These are phyloP conservation scores for Alaudala cheleensis DNA, from an alignment of 2,113 vertebrate species.

Conservation along the genomic window DNA sequence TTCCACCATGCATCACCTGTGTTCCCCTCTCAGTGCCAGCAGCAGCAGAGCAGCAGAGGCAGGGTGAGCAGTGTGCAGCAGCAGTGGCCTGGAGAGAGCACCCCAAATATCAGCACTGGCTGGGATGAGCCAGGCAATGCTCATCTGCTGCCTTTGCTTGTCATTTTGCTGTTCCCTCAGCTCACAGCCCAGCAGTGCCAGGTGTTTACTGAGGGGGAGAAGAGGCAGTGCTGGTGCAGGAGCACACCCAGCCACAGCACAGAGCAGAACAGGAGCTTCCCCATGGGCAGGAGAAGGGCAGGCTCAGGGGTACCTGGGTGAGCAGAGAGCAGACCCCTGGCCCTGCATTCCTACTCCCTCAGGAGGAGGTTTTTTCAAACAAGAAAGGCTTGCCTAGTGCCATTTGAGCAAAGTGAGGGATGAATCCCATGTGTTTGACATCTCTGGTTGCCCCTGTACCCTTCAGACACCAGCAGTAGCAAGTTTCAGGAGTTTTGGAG, in stretches of 20 bases:
- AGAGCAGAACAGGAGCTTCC: neutral
- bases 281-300: neutral
- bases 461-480: fast-evolving
- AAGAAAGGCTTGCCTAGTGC: neutral
- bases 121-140: neutral
- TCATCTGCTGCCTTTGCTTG: neutral
- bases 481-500: neutral
- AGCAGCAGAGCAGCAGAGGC: neutral
- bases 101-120: neutral
- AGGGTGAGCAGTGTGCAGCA: neutral
- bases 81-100: neutral
- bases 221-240: neutral
- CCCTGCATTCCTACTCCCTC: fast-evolving
- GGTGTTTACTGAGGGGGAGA: fast-evolving
- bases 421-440: fast-evolving
- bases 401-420: neutral
- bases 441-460: neutral
- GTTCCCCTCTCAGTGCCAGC: neutral
- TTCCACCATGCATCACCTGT: fast-evolving
- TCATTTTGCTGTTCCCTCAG: neutral
- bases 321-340: neutral
- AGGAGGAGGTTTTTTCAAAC: neutral
- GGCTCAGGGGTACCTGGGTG: fast-evolving
- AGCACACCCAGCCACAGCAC: neutral
- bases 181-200: neutral